A percentile compares a stretch with the other conserved stretches of the same genome.
phyloP scores from a whole-genome alignment of 2,113 vertebrate genomes.

The Oryzias woworae region DNA sequence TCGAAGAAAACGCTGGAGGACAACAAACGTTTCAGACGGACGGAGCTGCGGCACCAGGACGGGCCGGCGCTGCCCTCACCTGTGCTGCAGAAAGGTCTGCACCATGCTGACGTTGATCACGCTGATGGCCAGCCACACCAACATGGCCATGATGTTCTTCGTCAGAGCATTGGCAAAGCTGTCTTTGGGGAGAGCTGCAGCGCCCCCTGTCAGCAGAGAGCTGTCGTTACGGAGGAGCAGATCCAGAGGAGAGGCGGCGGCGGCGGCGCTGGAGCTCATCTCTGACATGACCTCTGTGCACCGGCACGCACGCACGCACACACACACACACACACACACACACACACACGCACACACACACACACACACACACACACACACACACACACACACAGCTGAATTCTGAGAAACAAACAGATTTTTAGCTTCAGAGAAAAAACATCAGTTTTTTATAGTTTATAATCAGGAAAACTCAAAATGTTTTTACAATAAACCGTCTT shows the following conservation, averaged over 20 bases:
- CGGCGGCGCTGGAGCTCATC: constrained; percentile 52
- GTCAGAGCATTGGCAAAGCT: constrained; percentile 69
- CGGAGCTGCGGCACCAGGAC: too few species aligned
- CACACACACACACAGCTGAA: neutral
- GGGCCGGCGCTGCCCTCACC: constrained; percentile 24
- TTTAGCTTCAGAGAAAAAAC: neutral
- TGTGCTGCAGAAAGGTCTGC: constrained; percentile 73
- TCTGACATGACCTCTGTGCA: constrained; percentile 7
- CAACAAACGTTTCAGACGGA: neutral
- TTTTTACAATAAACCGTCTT: too few species aligned
- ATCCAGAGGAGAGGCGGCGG: neutral
- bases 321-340: neutral
- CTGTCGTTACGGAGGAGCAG: constrained; percentile 41
- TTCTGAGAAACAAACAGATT: neutral
- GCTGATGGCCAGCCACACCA: constrained; percentile 78
- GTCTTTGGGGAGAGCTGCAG: constrained; percentile 44
- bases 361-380: too few species aligned
- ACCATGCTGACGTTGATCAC: constrained; percentile 78
- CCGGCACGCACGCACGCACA: too few species aligned
- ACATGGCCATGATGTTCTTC: constrained; percentile 77
- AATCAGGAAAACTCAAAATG: too few species aligned
- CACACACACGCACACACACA: neutral
- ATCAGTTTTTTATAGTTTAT: too few species aligned
- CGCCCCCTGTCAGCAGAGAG: constrained; percentile 4
- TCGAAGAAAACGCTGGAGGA: constrained; percentile 70